phyloP scores from a whole-genome alignment of 2,113 vertebrate genomes.

The Sorex araneus region DNA sequence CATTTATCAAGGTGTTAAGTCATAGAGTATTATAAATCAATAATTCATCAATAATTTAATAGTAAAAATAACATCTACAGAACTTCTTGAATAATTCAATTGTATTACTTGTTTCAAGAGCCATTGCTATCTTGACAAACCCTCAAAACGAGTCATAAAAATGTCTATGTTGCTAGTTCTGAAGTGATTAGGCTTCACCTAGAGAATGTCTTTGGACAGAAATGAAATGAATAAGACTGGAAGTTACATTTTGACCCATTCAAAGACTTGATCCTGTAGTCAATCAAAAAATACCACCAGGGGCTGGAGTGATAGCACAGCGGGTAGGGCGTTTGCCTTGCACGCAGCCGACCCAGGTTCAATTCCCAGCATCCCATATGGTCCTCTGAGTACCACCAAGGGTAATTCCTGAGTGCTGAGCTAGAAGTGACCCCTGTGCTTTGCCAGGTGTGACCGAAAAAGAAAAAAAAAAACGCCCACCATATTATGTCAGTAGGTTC shows the following conservation, averaged over 20 bases:
- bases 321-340: too few species aligned
- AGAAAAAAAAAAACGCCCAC: neutral
- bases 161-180: constrained; percentile 4
- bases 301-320: too few species aligned
- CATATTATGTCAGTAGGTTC: neutral
- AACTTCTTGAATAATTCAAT: constrained; percentile 22
- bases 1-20: too few species aligned
- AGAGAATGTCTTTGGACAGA: neutral
- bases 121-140: neutral
- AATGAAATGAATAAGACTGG: constrained; percentile 37
- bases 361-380: too few species aligned
- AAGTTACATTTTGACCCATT: neutral
- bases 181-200: constrained; percentile 42
- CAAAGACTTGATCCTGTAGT: neutral
- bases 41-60: too few species aligned
- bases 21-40: too few species aligned
- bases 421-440: too few species aligned
- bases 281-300: neutral
- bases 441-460: too few species aligned
- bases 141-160: constrained; percentile 60
- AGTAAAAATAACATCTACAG: neutral
- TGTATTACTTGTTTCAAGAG: constrained; percentile 31
- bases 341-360: too few species aligned
- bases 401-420: too few species aligned
- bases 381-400: too few species aligned